Evolutionary conservation across 2,113 vertebrate genomes (phyloP).

Genomic region (Pyrgilauda ruficollis): DNA sequence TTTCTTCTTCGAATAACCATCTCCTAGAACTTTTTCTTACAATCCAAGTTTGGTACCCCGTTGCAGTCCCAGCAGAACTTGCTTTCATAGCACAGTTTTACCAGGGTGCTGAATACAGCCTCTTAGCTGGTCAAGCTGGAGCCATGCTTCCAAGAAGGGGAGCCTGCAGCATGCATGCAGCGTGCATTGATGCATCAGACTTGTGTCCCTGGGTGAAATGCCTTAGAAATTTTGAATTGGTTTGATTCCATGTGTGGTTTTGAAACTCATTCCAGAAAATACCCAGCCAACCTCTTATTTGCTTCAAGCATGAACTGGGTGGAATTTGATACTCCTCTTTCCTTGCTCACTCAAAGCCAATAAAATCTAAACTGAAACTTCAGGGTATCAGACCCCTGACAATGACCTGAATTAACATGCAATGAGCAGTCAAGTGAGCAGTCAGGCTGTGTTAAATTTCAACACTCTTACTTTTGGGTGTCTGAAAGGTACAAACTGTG

Average conservation of each 20-base stretch:
- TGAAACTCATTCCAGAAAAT: not conserved
- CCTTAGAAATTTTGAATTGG: not conserved
- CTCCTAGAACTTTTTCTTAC: not conserved
- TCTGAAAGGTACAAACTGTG: not conserved
- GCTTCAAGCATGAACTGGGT: not conserved
- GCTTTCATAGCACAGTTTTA: slow-evolving; percentile 37
- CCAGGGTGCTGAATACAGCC: not conserved
- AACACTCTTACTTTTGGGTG: not conserved
- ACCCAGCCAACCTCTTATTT: not conserved
- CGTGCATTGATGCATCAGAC: slow-evolving; percentile 11
- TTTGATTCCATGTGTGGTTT: not conserved
- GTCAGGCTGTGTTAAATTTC: not conserved
- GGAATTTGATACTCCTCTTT: slow-evolving; percentile 10
- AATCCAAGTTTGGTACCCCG: not conserved
- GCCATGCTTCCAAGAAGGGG: slow-evolving; percentile 38
- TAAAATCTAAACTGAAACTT: not conserved
- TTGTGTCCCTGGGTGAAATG: slow-evolving; percentile 47
- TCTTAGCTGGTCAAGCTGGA: slow-evolving; percentile 25
- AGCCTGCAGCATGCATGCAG: slow-evolving; percentile 50
- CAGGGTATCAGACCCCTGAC: not conserved
- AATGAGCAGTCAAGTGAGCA: not conserved
- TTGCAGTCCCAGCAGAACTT: slow-evolving; percentile 32
- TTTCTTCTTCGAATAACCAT: not conserved
- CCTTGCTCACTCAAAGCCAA: not conserved
- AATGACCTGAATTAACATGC: not conserved